These are phyloP conservation scores for Pimpla rufipes DNA, from an alignment of 2,888 invertebrate species.

Conservation along the genomic window DNA sequence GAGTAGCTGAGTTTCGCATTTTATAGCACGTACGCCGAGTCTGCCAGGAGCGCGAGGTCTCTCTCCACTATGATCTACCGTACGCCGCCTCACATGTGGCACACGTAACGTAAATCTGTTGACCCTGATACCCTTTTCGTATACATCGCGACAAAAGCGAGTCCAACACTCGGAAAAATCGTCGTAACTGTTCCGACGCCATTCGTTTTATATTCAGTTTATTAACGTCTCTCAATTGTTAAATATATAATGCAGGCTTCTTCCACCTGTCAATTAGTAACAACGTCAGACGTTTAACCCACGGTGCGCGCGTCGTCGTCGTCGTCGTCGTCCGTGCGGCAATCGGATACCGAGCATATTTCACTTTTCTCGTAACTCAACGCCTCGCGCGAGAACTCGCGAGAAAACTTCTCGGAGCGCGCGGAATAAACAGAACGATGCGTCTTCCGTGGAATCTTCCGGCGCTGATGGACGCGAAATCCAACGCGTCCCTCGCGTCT, in stretches of 20 bases:
- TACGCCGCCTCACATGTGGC: background rate
- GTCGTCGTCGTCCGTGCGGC: background rate
- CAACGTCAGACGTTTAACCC: no score
- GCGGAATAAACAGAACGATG: slow-evolving; percentile 4
- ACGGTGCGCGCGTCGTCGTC: no score
- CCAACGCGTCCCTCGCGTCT: slow-evolving; percentile 35
- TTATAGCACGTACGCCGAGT: slow-evolving; percentile 15
- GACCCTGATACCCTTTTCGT: slow-evolving; percentile 14
- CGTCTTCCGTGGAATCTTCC: background rate
- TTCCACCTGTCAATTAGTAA: no score
- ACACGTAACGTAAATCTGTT: slow-evolving; percentile 9
- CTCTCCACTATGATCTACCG: background rate
- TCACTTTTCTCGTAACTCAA: background rate
- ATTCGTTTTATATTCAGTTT: no score
- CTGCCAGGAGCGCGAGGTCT: slow-evolving; percentile 15
- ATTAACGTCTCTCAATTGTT: no score
- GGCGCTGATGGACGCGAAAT: background rate
- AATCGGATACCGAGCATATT: background rate
- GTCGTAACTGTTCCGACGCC: no score
- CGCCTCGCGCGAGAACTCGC: background rate
- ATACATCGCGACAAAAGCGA: background rate
- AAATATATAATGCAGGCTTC: no score
- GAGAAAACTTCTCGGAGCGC: slow-evolving; percentile 1
- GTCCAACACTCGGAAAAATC: no score
- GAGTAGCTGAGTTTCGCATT: slow-evolving; percentile 42